Base-by-base conservation (phyloP, 35 echinoderm and acorn worm species). In the Ptychodera flava region DNA sequence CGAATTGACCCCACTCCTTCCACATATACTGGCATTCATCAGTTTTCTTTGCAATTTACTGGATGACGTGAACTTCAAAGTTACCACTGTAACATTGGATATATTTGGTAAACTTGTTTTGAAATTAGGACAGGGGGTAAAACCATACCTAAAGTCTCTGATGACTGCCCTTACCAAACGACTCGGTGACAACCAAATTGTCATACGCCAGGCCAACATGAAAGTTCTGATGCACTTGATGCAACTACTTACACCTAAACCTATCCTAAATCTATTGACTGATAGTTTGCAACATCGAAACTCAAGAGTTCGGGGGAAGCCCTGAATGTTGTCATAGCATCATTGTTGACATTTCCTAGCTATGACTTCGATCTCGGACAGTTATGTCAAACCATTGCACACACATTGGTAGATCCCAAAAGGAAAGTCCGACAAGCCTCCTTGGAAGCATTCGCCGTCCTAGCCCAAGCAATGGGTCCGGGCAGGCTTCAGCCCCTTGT, bases 381-480 rank as follows among this genome's bases (percentile, higher is more conserved):
- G 80, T 45, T 99, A 29, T 99, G 93, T 80, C 33, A 89, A 33
- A 86, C 38, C 33, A 78, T 99, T 35, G 93, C 96, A 64, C 96
- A 88, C 35, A 92, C 88, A 30, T 85, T 99, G 30, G 88, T 79
- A 34, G 96, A 99, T 89, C 90, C 85, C 77, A 99, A 99, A 83
- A 85, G 96, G 31, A 92, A 88, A 53, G 93, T 99, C 32, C 37
- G 96, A 36, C 96, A 99, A 90, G 92, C 96, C 27, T 84, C 96
- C 35, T 76, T 99, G 35, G 96, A 99, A 81, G 77, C 91, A 81
- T 99, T 94, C 89, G 92, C 96, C 38, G 96, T 94, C 76, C 88
- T 99, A 64, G 96, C 96, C 15, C 93, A 94, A 38, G 96, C 96
- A 16, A 99, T 99, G 96, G 96, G 96, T 28, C 96, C 96, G 34